Percentiles rank a stretch among this genome's conserved stretches.
Evolutionary conservation across 2,113 vertebrate genomes (phyloP).

Genomic region (Mormoops blainvillei): DNA sequence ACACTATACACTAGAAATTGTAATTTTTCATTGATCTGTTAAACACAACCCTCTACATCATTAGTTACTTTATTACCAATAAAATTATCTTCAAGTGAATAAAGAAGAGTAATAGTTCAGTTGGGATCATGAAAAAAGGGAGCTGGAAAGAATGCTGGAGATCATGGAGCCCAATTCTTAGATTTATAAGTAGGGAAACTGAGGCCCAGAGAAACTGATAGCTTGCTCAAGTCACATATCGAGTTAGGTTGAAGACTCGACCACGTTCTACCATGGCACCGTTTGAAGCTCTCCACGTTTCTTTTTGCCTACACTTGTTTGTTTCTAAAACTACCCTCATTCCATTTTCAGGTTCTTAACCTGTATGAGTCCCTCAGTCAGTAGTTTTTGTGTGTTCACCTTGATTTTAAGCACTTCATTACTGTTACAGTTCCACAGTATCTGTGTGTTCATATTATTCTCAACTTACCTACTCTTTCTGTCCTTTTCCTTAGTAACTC

Average conservation of each 20-base stretch:
- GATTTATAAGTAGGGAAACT: background rate
- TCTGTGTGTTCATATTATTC: slow-evolving; percentile 41
- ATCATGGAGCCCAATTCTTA: background rate
- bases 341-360: slow-evolving; percentile 34
- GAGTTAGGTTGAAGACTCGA: background rate
- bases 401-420: slow-evolving; percentile 50
- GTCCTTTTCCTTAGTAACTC: slow-evolving; percentile 53
- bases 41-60: background rate
- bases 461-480: slow-evolving; percentile 44
- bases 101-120: background rate
- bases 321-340: background rate
- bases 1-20: background rate
- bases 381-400: background rate
- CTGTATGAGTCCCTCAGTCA: background rate
- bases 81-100: background rate
- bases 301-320: background rate
- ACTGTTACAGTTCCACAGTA: slow-evolving; percentile 15
- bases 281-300: background rate
- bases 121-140: background rate
- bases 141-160: background rate
- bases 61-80: background rate
- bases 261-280: fast-evolving
- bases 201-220: background rate
- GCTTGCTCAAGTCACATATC: background rate
- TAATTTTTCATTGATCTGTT: background rate